Base-by-base conservation (phyloP, 2,113 vertebrate genomes). In the Alethe diademata region DNA sequence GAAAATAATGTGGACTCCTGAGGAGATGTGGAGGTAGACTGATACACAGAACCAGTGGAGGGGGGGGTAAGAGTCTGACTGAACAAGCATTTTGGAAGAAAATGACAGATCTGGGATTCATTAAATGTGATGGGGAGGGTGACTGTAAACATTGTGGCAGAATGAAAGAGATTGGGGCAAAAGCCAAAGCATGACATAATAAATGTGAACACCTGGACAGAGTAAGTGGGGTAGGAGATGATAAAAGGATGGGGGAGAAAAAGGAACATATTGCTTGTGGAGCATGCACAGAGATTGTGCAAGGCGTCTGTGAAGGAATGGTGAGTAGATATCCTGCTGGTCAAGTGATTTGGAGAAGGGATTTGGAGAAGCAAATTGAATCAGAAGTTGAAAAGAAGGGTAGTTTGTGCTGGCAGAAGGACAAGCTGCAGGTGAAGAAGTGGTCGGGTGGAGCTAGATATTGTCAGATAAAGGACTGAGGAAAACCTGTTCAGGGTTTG, bases 161-260 rank as follows among this genome's bases (percentile, higher is more conserved):
- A 84, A 91, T 96, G 54, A 90, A 90, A 79, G 91, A 82, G 50
- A 40, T 0, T 65, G 75, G 48, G 45, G 71, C 29, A 86, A 80
- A 92, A 92, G 89, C 67, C 94, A 91, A 83, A 96, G 76, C 24
- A 47, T 86, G 93, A 66, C 50, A 22, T 74, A 78, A n/a, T 58
- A 82, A 86, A 80, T 74, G 35, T 0, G 28, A 83, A 82, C 75
- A 92, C 86, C 67, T 92, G 95, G 71, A 38, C 7, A 50, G 50
- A 75, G 45, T 50, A 53, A 85, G 62, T n/a, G 23, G 50, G n/a
- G 42, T 57, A 61, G 38, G 64, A 82, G 62, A 67, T 60, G 36
- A 35, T 75, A 85, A 75, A 90, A 87, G 19, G 20, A 64, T 73
- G 69, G 84, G n/a, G 16, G 45, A 62, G 57, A 28, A 69, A 85